Conservation (phyloP, 1,140 invertebrate genomes). For the Antheraea mylitta region DNA sequence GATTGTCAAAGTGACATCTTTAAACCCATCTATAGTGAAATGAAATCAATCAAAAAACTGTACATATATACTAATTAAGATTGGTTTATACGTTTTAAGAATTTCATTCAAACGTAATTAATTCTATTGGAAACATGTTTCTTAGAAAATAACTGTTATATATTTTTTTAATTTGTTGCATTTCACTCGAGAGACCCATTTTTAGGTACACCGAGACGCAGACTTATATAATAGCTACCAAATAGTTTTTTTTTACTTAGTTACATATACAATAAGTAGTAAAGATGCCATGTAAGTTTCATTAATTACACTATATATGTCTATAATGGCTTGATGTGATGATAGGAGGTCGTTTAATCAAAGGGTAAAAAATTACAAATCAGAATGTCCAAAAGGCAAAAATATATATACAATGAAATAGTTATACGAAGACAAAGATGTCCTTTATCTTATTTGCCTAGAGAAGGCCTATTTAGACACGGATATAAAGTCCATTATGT, state of each 20-base stretch:
- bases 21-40: background rate
- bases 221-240: slow-evolving; percentile 74
- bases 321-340: slow-evolving; percentile 32
- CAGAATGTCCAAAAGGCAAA: too few species aligned
- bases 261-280: slow-evolving; percentile 72
- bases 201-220: slow-evolving; percentile 49
- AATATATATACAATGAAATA: too few species aligned
- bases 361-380: background rate
- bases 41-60: background rate
- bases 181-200: background rate
- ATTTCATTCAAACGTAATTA: too few species aligned
- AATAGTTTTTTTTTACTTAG: slow-evolving; percentile 64
- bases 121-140: too few species aligned
- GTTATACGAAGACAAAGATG: too few species aligned
- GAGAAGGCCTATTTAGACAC: too few species aligned
- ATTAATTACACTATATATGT: slow-evolving; percentile 11
- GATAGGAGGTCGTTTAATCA: slow-evolving; percentile 23
- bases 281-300: slow-evolving; percentile 43
- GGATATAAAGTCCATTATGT: too few species aligned
- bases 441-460: too few species aligned
- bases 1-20: background rate
- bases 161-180: background rate
- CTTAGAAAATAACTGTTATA: too few species aligned
- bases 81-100: too few species aligned
- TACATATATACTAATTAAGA: too few species aligned